Conservation (phyloP, 2,113 vertebrate species). For the Syrmaticus mikado region DNA sequence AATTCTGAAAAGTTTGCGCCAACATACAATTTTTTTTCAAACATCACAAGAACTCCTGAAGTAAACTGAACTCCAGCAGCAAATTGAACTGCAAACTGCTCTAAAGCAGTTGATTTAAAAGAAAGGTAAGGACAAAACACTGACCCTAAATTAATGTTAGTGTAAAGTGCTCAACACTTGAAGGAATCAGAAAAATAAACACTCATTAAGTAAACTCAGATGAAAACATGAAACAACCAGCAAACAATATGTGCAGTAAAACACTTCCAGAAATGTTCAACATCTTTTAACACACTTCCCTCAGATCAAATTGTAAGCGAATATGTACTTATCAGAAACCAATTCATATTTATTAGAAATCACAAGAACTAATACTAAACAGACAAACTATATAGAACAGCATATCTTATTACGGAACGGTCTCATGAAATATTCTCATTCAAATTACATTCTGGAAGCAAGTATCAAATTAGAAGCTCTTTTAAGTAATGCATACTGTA, state of each 20-base stretch:
- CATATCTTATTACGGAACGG: background rate
- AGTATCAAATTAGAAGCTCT: background rate
- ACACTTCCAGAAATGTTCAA: background rate
- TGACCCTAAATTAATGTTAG: background rate
- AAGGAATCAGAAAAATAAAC: background rate
- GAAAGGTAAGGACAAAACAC: background rate
- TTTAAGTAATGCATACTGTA: background rate
- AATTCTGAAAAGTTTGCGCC: background rate
- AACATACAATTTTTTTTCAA: background rate
- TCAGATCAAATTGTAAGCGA: accelerated
- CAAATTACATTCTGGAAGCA: background rate
- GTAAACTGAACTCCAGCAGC: background rate
- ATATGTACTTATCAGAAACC: background rate
- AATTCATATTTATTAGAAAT: background rate
- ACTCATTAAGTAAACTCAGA: background rate
- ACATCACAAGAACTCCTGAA: accelerated
- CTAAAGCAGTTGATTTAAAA: background rate
- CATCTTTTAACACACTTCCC: background rate
- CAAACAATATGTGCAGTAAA: background rate
- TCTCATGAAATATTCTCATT: background rate
- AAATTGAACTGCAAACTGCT: background rate
- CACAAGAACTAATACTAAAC: accelerated
- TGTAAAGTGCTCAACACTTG: background rate
- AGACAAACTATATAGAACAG: background rate
- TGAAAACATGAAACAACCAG: background rate